Base-by-base conservation (phyloP, 2,797 vertebrate species). In the Peromyscus nudipes region DNA sequence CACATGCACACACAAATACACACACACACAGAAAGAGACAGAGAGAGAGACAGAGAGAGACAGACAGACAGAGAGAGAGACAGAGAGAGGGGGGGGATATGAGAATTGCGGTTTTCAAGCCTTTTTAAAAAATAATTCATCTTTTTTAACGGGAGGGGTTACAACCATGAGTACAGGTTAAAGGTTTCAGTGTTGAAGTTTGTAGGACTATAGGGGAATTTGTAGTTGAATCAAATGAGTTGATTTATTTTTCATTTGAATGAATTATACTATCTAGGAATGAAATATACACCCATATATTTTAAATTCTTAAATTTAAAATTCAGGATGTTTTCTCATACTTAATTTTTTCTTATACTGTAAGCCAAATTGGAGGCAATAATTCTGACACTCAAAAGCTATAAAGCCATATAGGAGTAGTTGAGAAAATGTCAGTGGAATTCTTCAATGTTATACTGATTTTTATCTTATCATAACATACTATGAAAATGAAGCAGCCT, bases 381-480 rank as follows among this genome's bases (percentile, higher is more conserved):
- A 89, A 92, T 79, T 77, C 85, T 3, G 34, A 57, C 96, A 93
- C 71, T 92, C 75, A 27, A 95, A 94, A 94, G 90, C 8, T n/a
- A 8, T 77, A 65, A 62, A 92, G 40, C 84, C n/a, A 62, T 0
- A 1, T 93, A 34, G 96, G 81, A 89, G 1, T 83, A 82, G 46
- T 57, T 85, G 64, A 96, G 77, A 96, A 75, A 65, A 76, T 19
- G 23, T 88, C 27, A 88, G 75, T 76, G 79, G 13, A n/a, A 84
- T 73, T 91, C 57, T 96, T 88, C 49, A 84, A 52, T 1, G 49
- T 88, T 80, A 88, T 73, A 40, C 9, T 93, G 27, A n/a, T 84
- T 96, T 93, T 67, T 14, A 73, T 93, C 77, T 37, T 40, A 57
- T 57, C 13, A 88, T 88, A 89, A 79, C 23, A 79, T 81, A 25